Conservation (phyloP, 1,140 invertebrate genomes). For the Dolichoris vasculosae region DNA sequence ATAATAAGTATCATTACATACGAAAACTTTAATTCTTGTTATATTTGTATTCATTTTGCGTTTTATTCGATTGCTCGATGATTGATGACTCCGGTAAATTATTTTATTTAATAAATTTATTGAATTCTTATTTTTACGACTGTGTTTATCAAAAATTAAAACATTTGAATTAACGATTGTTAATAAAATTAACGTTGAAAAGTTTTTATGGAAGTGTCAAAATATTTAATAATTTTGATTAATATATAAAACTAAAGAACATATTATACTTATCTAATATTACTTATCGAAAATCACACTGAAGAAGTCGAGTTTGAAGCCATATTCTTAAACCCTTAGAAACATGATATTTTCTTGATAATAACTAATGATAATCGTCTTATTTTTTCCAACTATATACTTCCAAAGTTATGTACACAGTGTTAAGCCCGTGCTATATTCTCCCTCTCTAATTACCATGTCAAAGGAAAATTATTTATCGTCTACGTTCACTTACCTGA, state of each 20-base stretch:
- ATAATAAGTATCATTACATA: too few relatives aligned
- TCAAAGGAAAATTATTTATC: slow-evolving; percentile 51
- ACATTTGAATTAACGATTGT: neutral
- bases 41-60: neutral
- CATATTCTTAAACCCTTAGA: neutral
- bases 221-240: neutral
- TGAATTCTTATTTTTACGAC: too few relatives aligned
- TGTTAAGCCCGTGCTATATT: neutral
- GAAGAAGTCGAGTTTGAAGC: neutral
- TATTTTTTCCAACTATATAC: slow-evolving; percentile 10
- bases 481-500: neutral
- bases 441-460: slow-evolving; percentile 47
- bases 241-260: neutral
- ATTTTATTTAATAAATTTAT: neutral
- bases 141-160: too few relatives aligned
- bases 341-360: slow-evolving; percentile 8
- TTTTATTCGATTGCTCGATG: too few relatives aligned
- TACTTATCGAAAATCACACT: neutral
- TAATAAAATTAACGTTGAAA: neutral
- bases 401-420: neutral
- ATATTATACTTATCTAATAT: too few relatives aligned
- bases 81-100: neutral
- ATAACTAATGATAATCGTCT: slow-evolving; percentile 45
- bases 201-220: neutral
- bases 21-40: neutral